Evolutionary conservation across 1,140 invertebrate genomes (phyloP).

Genomic region (Micrasema minimum): DNA sequence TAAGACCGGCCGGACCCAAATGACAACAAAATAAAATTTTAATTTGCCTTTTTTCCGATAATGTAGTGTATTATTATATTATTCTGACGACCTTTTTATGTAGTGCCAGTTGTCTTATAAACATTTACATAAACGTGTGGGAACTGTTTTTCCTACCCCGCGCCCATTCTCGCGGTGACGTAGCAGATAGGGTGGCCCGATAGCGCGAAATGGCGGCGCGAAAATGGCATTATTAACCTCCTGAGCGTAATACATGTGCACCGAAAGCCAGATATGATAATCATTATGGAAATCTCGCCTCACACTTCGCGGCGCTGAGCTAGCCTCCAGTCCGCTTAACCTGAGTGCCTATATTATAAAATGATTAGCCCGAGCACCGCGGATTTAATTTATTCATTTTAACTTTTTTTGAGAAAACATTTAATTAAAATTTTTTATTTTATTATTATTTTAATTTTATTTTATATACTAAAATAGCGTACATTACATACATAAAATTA

Average conservation of each 20-base stretch:
- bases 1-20: too few species aligned
- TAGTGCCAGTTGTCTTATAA: too few species aligned
- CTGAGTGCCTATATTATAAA: conserved; percentile 43
- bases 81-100: too few species aligned
- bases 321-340: conserved; percentile 35
- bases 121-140: too few species aligned
- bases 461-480: too few species aligned
- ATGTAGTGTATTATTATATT: too few species aligned
- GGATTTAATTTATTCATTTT: conserved; percentile 36
- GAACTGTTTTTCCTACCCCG: neutral
- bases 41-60: too few species aligned
- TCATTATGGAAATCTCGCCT: conserved; percentile 59
- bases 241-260: conserved; percentile 65
- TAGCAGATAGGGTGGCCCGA: conserved; percentile 67
- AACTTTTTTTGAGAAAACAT: too few species aligned
- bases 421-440: too few species aligned
- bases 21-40: too few species aligned
- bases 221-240: conserved; percentile 70
- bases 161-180: conserved; percentile 62
- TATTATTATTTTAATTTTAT: too few species aligned
- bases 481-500: too few species aligned
- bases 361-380: conserved; percentile 45
- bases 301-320: conserved; percentile 30
- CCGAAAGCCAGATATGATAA: conserved; percentile 68
- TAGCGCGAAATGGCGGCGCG: conserved; percentile 68